Percentiles rank a stretch among this genome's conserved stretches.
phyloP scores from a whole-genome alignment of 1,140 invertebrate species.

The Drosophila virilis region DNA sequence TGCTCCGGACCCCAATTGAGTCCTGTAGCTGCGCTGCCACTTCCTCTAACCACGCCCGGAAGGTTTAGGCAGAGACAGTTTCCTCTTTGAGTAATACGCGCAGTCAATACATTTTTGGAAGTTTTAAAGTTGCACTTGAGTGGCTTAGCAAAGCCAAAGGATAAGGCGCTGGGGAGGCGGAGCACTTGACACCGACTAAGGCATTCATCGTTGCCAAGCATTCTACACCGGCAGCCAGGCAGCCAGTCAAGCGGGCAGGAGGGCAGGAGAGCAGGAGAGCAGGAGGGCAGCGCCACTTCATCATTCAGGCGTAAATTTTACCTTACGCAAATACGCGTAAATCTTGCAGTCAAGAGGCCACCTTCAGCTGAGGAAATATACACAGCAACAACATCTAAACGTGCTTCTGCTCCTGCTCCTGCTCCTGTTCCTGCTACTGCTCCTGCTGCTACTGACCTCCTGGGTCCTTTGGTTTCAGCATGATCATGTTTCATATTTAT shows the following conservation, averaged over 20 bases:
- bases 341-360: constrained; percentile 51
- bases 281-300: constrained; percentile 55
- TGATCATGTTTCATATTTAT: constrained; percentile 76
- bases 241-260: background rate
- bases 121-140: constrained; percentile 81
- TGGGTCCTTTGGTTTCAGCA: constrained; percentile 8
- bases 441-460: constrained; percentile 18
- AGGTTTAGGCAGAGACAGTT: constrained; percentile 69
- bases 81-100: constrained; percentile 49
- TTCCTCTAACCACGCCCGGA: constrained; percentile 35
- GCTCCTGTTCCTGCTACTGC: background rate
- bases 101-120: constrained; percentile 65
- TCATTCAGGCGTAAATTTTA: constrained; percentile 76
- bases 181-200: constrained; percentile 30
- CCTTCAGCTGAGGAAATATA: background rate
- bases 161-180: constrained; percentile 9
- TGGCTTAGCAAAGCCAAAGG: constrained; percentile 64
- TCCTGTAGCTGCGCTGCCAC: background rate
- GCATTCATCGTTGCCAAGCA: constrained; percentile 43
- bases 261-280: background rate
- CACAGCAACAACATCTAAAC: background rate
- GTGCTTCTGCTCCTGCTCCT: background rate
- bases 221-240: constrained; percentile 18
- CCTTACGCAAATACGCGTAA: constrained; percentile 81
- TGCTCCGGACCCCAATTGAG: background rate